A percentile compares a stretch with the other conserved stretches of the same genome.
Evolutionary conservation across 2,113 vertebrate genomes (phyloP).

Genomic region (Nyctibius bracteatus): DNA sequence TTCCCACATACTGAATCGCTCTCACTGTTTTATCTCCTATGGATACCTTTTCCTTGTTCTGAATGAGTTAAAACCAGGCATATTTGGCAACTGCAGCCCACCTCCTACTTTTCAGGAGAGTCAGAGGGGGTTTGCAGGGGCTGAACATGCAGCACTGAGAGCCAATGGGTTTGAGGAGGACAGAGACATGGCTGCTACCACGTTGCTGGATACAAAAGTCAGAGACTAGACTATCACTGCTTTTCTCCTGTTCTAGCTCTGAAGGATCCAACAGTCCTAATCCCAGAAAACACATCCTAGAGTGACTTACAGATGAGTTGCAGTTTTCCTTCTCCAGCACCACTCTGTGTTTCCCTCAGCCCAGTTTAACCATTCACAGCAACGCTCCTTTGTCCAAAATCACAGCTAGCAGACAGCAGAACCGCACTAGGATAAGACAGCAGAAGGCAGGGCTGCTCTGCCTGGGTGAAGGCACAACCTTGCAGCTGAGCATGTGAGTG

Average conservation of each 20-base stretch:
- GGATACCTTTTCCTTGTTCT: neutral
- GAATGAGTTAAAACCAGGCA: neutral
- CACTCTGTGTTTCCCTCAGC: accelerated
- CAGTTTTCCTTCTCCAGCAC: neutral
- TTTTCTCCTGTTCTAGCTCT: neutral
- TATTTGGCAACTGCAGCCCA: neutral
- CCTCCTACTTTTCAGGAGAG: neutral
- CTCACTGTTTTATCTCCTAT: neutral
- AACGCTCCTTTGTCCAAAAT: neutral
- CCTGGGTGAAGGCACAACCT: neutral
- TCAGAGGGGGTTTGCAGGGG: neutral
- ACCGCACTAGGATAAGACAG: neutral
- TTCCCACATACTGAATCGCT: neutral
- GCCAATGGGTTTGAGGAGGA: neutral
- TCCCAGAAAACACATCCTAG: neutral
- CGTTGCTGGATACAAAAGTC: neutral
- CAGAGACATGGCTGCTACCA: neutral
- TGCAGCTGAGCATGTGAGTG: neutral
- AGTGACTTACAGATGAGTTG: neutral
- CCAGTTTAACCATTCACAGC: neutral
- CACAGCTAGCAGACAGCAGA: neutral
- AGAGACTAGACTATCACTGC: neutral
- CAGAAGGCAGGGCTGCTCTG: neutral
- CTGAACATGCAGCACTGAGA: neutral
- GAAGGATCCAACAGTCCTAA: neutral